Base-by-base conservation (phyloP, 2,888 invertebrate genomes). In the Phyto melanocephala region DNA sequence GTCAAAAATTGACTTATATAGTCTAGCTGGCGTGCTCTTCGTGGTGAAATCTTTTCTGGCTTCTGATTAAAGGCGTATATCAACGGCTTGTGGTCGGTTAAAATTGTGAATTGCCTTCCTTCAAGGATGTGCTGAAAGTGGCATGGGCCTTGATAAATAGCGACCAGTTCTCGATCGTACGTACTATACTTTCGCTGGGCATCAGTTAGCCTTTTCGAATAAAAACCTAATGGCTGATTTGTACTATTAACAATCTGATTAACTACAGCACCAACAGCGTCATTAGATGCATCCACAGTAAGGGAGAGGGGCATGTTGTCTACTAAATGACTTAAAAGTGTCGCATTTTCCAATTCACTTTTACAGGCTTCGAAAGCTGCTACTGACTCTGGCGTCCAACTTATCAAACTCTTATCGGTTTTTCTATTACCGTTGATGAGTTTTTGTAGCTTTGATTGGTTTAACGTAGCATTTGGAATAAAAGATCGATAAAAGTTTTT, bases 51-150 rank as follows among this genome's bases (percentile, higher is more conserved):
- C 76, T 77, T 80, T 1, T 84, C 75, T 0, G 77, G 56, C 1
- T 78, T 80, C 5, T 83, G 80, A 0, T 1, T 3, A 15, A 84
- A 84, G 0, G 82, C 84, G 37, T 77, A 84, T 0, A 58, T 63
- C 1, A 84, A 52, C 8, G 84, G 81, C 11, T 80, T 76, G 45
- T 85, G 84, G 85, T 90, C 90, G 0, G 90, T 90, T 22, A 82
- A 86, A 1, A 90, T 86, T 0, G 70, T 84, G 50, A 89, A 82
- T 91, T 91, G 6, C 40, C 79, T 67, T 5, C 71, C 82, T n/a
- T 82, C 79, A 1, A 82, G 42, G 13, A 56, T 2, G 24, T 68
- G 74, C n/a, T 72, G 42, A 33, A 80, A 79, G 56, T 76, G 76
- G n/a, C n/a, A n/a, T n/a, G n/a, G n/a, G n/a, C n/a, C n/a, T n/a